Evolutionary conservation across 2,797 vertebrate species (phyloP).

Genomic region (Gymnopithys bicolor): DNA sequence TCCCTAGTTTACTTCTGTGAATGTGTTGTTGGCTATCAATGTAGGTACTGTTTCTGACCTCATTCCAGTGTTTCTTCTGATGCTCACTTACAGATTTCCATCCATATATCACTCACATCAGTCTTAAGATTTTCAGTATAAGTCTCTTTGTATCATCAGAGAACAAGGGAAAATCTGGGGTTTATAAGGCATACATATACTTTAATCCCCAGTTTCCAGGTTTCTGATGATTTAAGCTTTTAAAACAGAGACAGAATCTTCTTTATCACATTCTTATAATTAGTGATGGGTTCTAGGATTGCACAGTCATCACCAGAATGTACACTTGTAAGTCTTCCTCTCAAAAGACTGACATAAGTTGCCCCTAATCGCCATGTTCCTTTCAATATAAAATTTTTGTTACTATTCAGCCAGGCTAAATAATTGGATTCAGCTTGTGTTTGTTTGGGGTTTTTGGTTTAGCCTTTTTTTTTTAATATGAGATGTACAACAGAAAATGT

Average conservation of each 20-base stretch:
- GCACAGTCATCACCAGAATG: background rate
- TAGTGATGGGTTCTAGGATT: background rate
- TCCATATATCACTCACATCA: background rate
- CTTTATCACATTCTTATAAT: background rate
- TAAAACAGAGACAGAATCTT: background rate
- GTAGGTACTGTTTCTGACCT: background rate
- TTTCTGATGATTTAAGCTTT: background rate
- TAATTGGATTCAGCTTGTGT: background rate
- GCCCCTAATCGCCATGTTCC: background rate
- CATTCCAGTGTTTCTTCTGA: background rate
- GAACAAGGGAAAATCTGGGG: background rate
- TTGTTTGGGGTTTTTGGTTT: too few species aligned
- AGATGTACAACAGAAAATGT: background rate
- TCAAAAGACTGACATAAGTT: background rate
- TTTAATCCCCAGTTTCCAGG: background rate
- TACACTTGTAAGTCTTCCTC: background rate
- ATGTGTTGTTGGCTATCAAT: background rate
- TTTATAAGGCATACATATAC: background rate
- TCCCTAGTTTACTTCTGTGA: background rate
- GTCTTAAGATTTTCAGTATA: background rate
- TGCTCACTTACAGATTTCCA: background rate
- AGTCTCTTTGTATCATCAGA: background rate
- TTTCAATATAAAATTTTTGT: background rate
- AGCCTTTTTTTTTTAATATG: background rate
- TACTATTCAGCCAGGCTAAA: background rate